Evolutionary conservation across 2,113 vertebrate species (phyloP).

Genomic region (Terrapene triunguis): DNA sequence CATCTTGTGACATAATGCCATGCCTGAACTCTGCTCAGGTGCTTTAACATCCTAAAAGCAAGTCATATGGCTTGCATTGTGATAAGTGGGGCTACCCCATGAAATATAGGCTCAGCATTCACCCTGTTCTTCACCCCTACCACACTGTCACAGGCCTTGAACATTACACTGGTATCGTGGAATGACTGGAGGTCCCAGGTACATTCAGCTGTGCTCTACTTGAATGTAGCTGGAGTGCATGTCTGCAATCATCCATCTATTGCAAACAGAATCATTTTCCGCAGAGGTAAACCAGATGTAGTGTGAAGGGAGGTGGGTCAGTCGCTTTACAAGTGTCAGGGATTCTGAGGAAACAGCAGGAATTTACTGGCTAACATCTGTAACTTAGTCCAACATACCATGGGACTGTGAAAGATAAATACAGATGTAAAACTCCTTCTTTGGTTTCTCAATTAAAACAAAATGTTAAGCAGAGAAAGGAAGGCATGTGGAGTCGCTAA

Average conservation of each 20-base stretch:
- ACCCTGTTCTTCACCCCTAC: neutral
- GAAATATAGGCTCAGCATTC: neutral
- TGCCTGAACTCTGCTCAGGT: neutral
- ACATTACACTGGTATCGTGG: neutral
- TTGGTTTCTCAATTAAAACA: conserved; percentile 48
- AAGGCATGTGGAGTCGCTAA: conserved; percentile 1
- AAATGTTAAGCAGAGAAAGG: neutral
- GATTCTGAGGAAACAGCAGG: conserved; percentile 41
- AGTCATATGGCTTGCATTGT: neutral
- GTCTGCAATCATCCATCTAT: neutral
- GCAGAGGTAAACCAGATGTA: neutral
- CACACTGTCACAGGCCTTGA: neutral
- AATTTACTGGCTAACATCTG: conserved; percentile 64
- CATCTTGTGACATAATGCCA: neutral
- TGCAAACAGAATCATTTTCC: neutral
- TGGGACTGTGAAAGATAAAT: conserved; percentile 50
- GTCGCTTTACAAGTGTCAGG: conserved; percentile 50
- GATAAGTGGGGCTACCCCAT: accelerated
- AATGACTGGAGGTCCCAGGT: neutral
- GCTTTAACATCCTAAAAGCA: neutral
- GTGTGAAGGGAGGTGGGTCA: conserved; percentile 22
- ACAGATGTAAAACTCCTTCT: conserved; percentile 35
- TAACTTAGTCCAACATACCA: neutral
- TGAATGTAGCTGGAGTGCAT: neutral
- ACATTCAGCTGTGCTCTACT: neutral